Conservation (phyloP, 2,888 invertebrate species). For the Drosophila pseudotakahashii region DNA sequence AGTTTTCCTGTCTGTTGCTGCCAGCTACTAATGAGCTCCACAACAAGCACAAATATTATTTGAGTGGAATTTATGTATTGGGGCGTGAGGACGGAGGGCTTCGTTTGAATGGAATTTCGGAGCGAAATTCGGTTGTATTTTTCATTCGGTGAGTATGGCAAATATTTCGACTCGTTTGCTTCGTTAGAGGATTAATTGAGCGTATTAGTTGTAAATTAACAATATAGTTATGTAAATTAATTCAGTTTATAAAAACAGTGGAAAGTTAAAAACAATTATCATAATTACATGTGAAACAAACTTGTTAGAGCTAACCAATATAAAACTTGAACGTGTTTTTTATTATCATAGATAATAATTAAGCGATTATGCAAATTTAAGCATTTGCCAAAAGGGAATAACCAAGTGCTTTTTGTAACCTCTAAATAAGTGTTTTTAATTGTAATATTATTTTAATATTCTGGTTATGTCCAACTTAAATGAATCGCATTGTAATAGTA, state of each 20-base stretch:
- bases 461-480: too few relatives aligned
- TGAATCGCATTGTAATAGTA: too few relatives aligned
- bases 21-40: constrained; percentile 76
- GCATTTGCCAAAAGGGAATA: neutral
- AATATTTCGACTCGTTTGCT: constrained; percentile 17
- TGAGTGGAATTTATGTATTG: constrained; percentile 67
- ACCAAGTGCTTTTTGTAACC: too few relatives aligned
- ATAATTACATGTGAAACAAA: neutral
- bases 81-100: constrained; percentile 18
- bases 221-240: neutral
- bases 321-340: neutral
- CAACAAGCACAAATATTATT: constrained; percentile 75
- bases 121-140: neutral
- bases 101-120: constrained; percentile 10
- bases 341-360: neutral
- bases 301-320: neutral
- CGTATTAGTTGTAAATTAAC: neutral
- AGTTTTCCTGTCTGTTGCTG: constrained; percentile 53
- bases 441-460: neutral
- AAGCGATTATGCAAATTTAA: neutral
- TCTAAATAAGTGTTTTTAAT: neutral
- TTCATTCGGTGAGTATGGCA: neutral
- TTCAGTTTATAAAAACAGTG: neutral
- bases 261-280: neutral
- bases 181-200: neutral